These are phyloP conservation scores for Psilopogon haemacephalus DNA, from an alignment of 2,113 vertebrate genomes.

Conservation along the genomic window DNA sequence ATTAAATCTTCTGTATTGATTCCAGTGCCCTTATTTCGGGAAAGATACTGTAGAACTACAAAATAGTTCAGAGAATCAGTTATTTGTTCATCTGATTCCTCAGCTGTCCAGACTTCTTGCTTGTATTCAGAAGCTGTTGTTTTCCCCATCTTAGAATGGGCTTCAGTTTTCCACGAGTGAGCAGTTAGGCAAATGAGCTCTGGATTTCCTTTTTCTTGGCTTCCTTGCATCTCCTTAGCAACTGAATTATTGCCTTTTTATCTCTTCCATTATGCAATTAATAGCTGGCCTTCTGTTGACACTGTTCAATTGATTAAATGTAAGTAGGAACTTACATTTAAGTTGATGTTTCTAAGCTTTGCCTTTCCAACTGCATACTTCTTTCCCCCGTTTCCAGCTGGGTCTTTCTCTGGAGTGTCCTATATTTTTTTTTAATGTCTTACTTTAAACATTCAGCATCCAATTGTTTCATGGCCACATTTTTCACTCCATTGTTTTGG, in stretches of 20 bases:
- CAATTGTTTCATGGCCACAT: background rate
- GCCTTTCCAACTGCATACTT: background rate
- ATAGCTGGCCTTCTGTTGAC: background rate
- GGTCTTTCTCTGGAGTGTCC: background rate
- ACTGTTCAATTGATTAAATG: background rate
- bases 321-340: background rate
- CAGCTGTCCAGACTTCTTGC: background rate
- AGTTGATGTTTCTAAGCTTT: background rate
- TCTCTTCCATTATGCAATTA: background rate
- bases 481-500: background rate
- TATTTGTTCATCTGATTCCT: background rate
- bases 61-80: background rate
- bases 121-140: background rate
- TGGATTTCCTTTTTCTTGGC: background rate
- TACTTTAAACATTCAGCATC: background rate
- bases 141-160: background rate
- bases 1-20: background rate
- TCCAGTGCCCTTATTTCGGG: background rate
- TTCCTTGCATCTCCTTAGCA: background rate
- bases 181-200: background rate
- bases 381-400: background rate
- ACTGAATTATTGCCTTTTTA: background rate
- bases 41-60: background rate
- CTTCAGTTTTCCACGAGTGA: background rate
- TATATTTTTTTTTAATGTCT: background rate